These are phyloP conservation scores for Glandiceps talaboti DNA, from an alignment of 53 echinoderm and acorn worm genomes.

Conservation along the genomic window DNA sequence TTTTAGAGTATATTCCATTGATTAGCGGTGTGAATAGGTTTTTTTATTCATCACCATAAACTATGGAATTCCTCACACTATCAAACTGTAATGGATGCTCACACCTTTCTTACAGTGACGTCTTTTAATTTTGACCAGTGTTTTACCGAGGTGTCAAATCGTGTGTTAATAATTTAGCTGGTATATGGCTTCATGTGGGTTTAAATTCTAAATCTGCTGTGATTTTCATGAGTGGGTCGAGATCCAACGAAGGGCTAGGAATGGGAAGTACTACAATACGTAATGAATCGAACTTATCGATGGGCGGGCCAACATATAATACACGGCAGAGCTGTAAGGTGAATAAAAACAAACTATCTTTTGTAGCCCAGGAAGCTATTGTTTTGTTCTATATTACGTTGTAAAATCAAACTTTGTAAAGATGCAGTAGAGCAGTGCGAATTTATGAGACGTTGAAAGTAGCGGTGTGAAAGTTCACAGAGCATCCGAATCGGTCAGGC, in stretches of 20 bases:
- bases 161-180: not conserved
- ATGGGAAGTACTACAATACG: not conserved
- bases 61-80: not conserved
- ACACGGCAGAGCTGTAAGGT: not conserved
- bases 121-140: too few species aligned
- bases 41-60: not conserved
- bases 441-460: not conserved
- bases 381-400: not conserved
- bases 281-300: not conserved
- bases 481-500: not conserved
- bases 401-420: not conserved
- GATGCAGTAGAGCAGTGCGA: not conserved
- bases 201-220: too few species aligned
- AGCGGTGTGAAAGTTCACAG: not conserved
- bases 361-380: not conserved
- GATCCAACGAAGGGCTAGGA: not conserved
- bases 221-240: not conserved
- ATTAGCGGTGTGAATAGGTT: not conserved
- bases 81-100: not conserved
- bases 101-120: not conserved
- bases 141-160: too few species aligned
- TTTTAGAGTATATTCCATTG: not conserved
- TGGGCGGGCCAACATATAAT: not conserved
- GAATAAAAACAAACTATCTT: not conserved
- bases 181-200: not conserved